Evolutionary conservation across 2,113 vertebrate genomes (phyloP).

Genomic region (Atherinomorus stipes): DNA sequence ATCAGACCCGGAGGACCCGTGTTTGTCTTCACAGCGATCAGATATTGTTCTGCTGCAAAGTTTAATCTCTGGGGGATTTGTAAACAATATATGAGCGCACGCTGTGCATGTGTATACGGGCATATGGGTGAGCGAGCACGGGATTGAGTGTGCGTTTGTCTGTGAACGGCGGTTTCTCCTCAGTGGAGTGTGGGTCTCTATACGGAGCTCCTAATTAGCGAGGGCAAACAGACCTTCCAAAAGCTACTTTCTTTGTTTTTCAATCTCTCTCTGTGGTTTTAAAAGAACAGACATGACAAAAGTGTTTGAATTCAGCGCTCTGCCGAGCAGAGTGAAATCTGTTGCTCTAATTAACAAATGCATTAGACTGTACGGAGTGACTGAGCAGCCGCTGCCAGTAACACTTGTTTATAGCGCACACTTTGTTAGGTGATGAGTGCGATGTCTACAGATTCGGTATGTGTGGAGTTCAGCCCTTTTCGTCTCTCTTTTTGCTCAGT

Average conservation of each 20-base stretch:
- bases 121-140: constrained; percentile 7
- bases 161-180: constrained; percentile 57
- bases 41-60: constrained; percentile 74
- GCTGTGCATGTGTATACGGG: constrained; percentile 25
- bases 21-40: constrained; percentile 71
- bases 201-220: constrained; percentile 76
- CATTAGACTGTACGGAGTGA: constrained; percentile 24
- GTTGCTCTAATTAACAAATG: constrained; percentile 48
- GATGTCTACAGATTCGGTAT: constrained; percentile 24
- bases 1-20: constrained; percentile 72
- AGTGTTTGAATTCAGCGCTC: constrained; percentile 29
- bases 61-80: constrained; percentile 73
- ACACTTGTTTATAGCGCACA: constrained; percentile 21
- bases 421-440: constrained; percentile 31
- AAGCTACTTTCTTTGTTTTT: constrained; percentile 60
- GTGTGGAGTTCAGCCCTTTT: constrained; percentile 14
- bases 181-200: constrained; percentile 71
- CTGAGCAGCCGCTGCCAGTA: constrained; percentile 28
- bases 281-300: constrained; percentile 23
- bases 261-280: constrained; percentile 35
- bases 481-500: constrained; percentile 24
- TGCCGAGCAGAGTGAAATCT: constrained; percentile 31
- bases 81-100: constrained; percentile 76
- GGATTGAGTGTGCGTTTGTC: constrained; percentile 6
- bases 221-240: constrained; percentile 68